phyloP scores from a whole-genome alignment of 2,888 invertebrate species.

The Eristalis intricaria region DNA sequence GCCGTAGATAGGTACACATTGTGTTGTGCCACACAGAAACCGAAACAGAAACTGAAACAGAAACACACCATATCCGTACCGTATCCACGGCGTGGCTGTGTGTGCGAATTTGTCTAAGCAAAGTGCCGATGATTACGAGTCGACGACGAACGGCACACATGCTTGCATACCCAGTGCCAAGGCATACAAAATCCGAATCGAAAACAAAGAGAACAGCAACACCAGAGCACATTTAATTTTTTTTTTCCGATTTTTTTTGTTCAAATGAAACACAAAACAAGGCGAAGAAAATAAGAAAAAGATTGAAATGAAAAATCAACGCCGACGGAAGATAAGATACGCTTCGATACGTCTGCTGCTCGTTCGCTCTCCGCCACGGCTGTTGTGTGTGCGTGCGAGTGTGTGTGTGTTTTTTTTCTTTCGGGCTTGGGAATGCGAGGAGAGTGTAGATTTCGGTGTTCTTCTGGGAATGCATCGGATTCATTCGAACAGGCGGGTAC shows the following conservation, averaged over 20 bases:
- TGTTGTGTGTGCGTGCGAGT: no score
- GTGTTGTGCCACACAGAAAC: background rate
- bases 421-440: background rate
- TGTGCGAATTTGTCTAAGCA: conserved; percentile 51
- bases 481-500: background rate
- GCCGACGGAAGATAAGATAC: conserved; percentile 57
- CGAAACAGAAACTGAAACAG: background rate
- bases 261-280: background rate
- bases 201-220: conserved; percentile 11
- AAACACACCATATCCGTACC: background rate
- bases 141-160: conserved; percentile 26
- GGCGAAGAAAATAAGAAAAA: background rate
- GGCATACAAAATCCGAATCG: background rate
- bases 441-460: background rate
- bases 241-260: background rate
- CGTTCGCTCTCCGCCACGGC: background rate
- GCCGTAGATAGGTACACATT: background rate
- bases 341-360: conserved; percentile 40
- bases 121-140: conserved; percentile 32
- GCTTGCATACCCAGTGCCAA: background rate
- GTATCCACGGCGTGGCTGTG: background rate
- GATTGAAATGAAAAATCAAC: conserved; percentile 59
- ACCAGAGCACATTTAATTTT: background rate
- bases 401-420: background rate
- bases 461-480: conserved; percentile 2